Evolutionary conservation across 2,888 invertebrate genomes (phyloP), one percentile per base, ranked within the genome.

Genomic region (Hemistola chrysoprasaria): DNA sequence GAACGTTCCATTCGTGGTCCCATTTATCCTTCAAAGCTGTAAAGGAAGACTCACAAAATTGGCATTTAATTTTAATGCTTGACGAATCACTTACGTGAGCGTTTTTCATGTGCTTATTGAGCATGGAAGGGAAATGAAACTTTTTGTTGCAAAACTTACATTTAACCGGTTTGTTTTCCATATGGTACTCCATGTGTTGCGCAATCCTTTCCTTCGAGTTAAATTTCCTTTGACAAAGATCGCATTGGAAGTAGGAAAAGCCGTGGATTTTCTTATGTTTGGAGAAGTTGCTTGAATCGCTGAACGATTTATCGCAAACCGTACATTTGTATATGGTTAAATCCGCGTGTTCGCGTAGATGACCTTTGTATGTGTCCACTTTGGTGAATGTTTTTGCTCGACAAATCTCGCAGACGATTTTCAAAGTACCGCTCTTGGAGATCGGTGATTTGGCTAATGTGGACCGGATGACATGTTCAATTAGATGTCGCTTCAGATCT

Each of bases 181-280:
- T 77, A 37, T 90, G 90, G 24, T 84, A 79, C n/a, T 88, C 84
- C 74, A 90, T 82, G 53, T 90, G 90, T 24, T 71, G 75, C 0
- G 72, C 59, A 7, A 90, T 71, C 81, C 84, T 87, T 39, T 81
- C 82, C 45, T 88, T 88, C 0, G 90, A 81, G 58, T 88, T 85
- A 54, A 90, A 90, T 56, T 87, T 90, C 6, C 89, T 60, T 11
- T 72, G 73, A 53, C 90, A 90, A 8, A 87, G 54, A 23, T 89
- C 88, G 53, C 90, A 90, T 42, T 89, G 89, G 29, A 78, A 70
- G 47, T 62, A 83, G 0, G 71, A 67, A 0, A 63, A 56, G 10
- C 86, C 85, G 53, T 90, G 90, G 11, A 86, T 78, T 47, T 90
- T 90, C 55, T 90, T 90, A 54, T 90, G 90, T 31, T 90, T 90